phyloP scores from a whole-genome alignment of 2,888 invertebrate species.

The Eupithecia insigniata region DNA sequence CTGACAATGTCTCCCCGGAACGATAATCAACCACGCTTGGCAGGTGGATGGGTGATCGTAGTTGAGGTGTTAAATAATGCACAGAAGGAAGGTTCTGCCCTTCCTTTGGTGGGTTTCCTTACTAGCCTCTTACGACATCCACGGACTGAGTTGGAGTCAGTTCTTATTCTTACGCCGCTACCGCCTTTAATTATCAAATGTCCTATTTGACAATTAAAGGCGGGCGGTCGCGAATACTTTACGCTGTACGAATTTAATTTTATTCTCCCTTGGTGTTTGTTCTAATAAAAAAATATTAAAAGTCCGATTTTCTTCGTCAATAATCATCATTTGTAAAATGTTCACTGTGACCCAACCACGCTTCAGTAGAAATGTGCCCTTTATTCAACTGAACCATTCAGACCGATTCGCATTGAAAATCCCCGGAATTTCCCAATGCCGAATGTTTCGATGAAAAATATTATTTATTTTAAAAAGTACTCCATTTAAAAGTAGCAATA shows the following conservation, averaged over 20 bases:
- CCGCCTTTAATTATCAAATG: not conserved
- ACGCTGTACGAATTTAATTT: not conserved
- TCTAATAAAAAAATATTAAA: not conserved
- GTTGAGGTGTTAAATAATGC: not conserved
- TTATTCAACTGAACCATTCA: not conserved
- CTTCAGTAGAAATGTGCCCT: not conserved
- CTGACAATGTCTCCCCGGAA: not conserved
- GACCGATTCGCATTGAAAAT: not conserved
- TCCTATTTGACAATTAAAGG: too few species aligned
- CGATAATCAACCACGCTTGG: not conserved
- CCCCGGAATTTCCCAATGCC: not conserved
- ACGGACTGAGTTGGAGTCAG: not conserved
- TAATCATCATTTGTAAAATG: not conserved
- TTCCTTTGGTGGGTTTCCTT: not conserved
- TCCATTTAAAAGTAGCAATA: constrained; percentile 10
- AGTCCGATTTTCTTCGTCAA: not conserved
- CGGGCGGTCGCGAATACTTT: too few species aligned
- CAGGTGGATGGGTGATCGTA: not conserved
- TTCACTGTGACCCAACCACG: not conserved
- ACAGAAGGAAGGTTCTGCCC: not conserved
- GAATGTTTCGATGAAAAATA: constrained; percentile 4
- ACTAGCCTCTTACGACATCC: not conserved
- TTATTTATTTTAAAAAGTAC: constrained; percentile 4
- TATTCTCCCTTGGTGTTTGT: not conserved
- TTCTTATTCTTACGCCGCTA: not conserved